phyloP scores from a whole-genome alignment of 2,888 invertebrate genomes.

The Metallyticus violacea region DNA sequence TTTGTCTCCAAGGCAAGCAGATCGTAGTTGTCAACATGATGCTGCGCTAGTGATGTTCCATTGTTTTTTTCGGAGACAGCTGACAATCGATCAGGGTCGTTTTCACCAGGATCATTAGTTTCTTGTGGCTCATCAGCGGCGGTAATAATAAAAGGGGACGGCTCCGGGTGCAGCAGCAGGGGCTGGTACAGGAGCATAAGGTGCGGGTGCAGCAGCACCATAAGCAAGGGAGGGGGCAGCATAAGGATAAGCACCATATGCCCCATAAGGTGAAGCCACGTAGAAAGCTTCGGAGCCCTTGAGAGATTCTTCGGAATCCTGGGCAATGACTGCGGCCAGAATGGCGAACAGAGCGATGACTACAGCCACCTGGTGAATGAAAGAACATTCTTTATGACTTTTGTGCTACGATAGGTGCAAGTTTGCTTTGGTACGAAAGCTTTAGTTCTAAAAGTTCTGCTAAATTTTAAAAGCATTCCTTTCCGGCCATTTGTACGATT shows the following conservation, averaged over 20 bases:
- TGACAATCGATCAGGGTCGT: not conserved
- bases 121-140: not conserved
- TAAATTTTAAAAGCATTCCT: too few species aligned
- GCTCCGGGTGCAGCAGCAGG: not conserved
- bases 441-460: too few species aligned
- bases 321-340: not conserved
- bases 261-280: not conserved
- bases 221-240: not conserved
- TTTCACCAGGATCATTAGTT: not conserved
- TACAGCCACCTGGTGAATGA: not conserved
- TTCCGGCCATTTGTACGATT: too few species aligned
- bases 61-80: not conserved
- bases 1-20: not conserved
- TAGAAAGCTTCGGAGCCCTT: not conserved
- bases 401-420: too few species aligned
- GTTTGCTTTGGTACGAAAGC: too few species aligned
- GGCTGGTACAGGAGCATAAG: not conserved
- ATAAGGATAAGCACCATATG: not conserved
- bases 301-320: not conserved
- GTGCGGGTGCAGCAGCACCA: not conserved
- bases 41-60: not conserved
- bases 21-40: not conserved
- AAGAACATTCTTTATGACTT: not conserved
- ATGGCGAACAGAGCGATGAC: not conserved
- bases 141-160: not conserved